phyloP scores from a whole-genome alignment of 2,888 invertebrate species.

The Julus scandinavius region DNA sequence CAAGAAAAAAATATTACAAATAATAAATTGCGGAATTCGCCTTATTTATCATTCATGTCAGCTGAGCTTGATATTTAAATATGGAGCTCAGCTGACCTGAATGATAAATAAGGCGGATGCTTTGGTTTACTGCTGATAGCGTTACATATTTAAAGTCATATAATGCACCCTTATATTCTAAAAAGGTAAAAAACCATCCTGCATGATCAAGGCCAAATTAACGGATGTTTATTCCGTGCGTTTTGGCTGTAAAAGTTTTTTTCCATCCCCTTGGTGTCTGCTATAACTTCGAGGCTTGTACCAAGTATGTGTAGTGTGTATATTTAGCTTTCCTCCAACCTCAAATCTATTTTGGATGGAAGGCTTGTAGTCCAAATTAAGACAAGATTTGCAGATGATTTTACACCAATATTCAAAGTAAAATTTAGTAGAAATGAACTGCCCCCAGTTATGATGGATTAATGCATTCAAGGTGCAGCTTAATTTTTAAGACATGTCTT shows the following conservation, averaged over 20 bases:
- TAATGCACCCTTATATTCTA: background rate
- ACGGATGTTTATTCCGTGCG: slow-evolving; percentile 10
- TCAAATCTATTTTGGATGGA: slow-evolving; percentile 46
- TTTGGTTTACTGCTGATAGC: background rate
- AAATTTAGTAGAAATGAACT: background rate
- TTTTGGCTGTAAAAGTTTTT: background rate
- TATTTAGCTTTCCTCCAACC: slow-evolving; percentile 50
- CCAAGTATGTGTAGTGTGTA: slow-evolving; percentile 35
- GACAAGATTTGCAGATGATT: slow-evolving; percentile 44
- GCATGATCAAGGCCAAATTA: slow-evolving; percentile 48
- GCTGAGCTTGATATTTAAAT: too few species aligned
- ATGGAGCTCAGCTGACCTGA: background rate
- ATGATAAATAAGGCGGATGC: background rate
- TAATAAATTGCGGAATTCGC: too few species aligned
- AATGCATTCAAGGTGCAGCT: too few species aligned
- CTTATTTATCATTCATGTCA: too few species aligned
- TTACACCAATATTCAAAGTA: background rate
- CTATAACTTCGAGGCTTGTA: slow-evolving; percentile 39
- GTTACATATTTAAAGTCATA: slow-evolving; percentile 9
- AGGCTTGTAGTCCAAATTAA: slow-evolving; percentile 43
- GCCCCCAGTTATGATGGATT: background rate
- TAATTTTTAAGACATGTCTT: background rate
- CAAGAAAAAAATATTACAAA: too few species aligned
- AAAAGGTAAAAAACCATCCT: slow-evolving; percentile 21
- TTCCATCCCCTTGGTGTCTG: slow-evolving; percentile 15